Evolutionary conservation across 2,113 vertebrate genomes (phyloP).

Genomic region (Piaya cayana): DNA sequence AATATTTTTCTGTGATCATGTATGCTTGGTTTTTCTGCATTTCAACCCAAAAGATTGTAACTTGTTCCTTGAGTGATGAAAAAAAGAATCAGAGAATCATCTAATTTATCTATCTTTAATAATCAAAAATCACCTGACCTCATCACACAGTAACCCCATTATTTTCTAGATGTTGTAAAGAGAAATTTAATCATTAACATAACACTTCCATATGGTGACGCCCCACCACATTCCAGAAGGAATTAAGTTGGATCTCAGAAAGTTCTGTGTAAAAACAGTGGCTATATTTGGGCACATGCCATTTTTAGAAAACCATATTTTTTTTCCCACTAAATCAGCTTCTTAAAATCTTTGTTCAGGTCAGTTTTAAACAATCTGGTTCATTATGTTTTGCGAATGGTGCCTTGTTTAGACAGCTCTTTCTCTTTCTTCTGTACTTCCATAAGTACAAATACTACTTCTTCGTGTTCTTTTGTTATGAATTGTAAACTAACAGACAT

Average conservation of each 20-base stretch:
- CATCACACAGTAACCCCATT: not conserved
- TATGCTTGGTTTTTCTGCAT: not conserved
- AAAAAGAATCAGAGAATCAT: not conserved
- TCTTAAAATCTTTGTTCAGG: not conserved
- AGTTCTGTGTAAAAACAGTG: not conserved
- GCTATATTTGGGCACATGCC: not conserved
- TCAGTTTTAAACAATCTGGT: not conserved
- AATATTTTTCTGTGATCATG: not conserved
- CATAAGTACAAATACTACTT: not conserved
- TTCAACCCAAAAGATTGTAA: not conserved
- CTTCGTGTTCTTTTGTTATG: not conserved
- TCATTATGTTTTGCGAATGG: not conserved
- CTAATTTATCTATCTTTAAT: not conserved
- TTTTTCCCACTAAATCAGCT: not conserved
- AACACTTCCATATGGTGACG: not conserved
- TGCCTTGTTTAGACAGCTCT: not conserved
- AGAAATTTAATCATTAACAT: not conserved
- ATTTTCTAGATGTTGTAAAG: not conserved
- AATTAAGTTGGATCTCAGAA: not conserved
- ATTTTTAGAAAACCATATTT: not conserved
- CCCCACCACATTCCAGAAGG: not conserved
- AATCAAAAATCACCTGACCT: not conserved
- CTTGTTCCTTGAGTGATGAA: not conserved
- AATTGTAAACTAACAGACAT: not conserved
- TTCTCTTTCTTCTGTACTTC: not conserved